Evolutionary conservation across 2,888 invertebrate genomes (phyloP), one percentile per base, ranked within the genome.

Genomic region (Cheilosia vernalis): DNA sequence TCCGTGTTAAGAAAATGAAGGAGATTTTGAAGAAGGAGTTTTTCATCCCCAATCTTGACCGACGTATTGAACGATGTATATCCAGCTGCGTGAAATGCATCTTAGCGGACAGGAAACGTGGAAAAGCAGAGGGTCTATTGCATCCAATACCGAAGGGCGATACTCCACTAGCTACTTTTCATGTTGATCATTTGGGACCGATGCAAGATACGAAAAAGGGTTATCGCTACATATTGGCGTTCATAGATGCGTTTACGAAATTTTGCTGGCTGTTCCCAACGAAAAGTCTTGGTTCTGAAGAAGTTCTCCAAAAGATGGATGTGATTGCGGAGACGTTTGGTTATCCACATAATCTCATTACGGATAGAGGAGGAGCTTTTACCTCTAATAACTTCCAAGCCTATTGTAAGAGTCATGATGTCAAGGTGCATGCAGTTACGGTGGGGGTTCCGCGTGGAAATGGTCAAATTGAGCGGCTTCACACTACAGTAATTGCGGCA

Each of bases 141-240:
- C 69, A 90, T 55, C 87, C 89, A 0, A 88, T 91, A 2, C 88
- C 89, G 9, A 91, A 91, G 51, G 90, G 87, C 10, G 88, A 87
- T 0, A 51, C 60, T 1, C 90, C 90, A 4, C 72, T 91, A 6
- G 67, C 88, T 9, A 90, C 89, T 0, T 89, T 88, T 9, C 90
- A 91, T 60, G 51, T 89, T 6, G 90, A 91, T 51, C 91, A 91
- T 47, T 42, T 91, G 4, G 90, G 91, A 3, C 90, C n/a, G n/a
- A n/a, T n/a, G n/a, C n/a, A n/a, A n/a, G n/a, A n/a, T n/a, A n/a
- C n/a, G n/a, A n/a, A n/a, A n/a, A n/a, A n/a, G n/a, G n/a, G n/a
- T n/a, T n/a, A n/a, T n/a, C 89, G 89, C 33, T 88, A 91, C 60
- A 89, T 91, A 1, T 87, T 91, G 0, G 89, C 89, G 0, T 69